Evolutionary conservation across 1,140 invertebrate species (phyloP), one percentile per base, ranked within the genome.

Genomic region (Zophobas morio): DNA sequence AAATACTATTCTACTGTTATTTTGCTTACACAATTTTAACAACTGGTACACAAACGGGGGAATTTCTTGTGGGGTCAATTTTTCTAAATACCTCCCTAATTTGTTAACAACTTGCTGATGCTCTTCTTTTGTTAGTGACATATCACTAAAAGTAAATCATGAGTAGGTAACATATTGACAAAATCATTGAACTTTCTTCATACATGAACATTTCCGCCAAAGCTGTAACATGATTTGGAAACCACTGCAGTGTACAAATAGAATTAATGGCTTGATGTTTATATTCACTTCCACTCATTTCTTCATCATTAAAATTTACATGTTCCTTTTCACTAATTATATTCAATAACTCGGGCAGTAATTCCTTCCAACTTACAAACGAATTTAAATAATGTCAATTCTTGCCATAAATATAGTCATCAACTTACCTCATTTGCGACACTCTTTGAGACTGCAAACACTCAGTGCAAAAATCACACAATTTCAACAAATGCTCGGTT

Each of bases 161-260:
- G 42, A 35, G 47, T 32, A 37, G n/a, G 34, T 2, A 35, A 2
- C 35, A 8, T 4, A 51, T 40, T 72, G 6, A 49, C 37, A 40
- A 40, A 46, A 2, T 32, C 0, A 49, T 35, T 51, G 6, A 72
- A 80, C 6, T 46, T 46, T 46, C n/a, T 80, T 78, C 20, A 20
- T 20, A 88, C 88, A 82, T 85, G 60, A 88, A 88, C 86, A 88
- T 87, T 53, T 84, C 80, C 3, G 87, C 84, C 75, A 88, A 83
- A 6, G 86, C 78, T 2, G 85, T 88, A 33, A 88, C 75, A 34
- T 87, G 85, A 32, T 82, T 77, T 0, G 75, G 71, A 5, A 84
- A 85, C 87, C 87, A 88, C 39, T 84, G 81, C 82, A 85, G 83
- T 42, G 84, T 84, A 57, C 80, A 85, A 0, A 88, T 53, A 56